Percentiles rank a stretch among this genome's conserved stretches.
phyloP scores from a whole-genome alignment of 1,140 invertebrate genomes.

The Hyphantria cunea region DNA sequence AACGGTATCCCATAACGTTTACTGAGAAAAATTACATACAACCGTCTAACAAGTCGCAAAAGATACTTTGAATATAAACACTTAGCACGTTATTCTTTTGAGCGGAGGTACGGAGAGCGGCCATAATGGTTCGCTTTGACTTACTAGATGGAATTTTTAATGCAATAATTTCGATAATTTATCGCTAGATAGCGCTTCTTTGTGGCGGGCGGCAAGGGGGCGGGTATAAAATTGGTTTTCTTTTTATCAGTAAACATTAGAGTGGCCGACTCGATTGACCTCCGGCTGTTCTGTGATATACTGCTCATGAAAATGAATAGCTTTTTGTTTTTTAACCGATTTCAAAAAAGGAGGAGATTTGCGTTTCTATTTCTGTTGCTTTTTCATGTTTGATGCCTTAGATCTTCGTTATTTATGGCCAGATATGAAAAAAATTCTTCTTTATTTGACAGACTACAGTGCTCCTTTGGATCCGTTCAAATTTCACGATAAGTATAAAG shows the following conservation, averaged over 20 bases:
- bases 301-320: constrained; percentile 11
- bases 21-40: constrained; percentile 42
- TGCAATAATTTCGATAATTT: constrained; percentile 87
- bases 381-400: no score
- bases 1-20: constrained; percentile 50
- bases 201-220: constrained; percentile 46
- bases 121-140: constrained; percentile 82
- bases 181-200: constrained; percentile 79
- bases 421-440: no score
- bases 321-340: not conserved
- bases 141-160: constrained; percentile 86
- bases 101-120: constrained; percentile 20
- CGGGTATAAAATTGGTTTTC: constrained; percentile 58
- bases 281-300: constrained; percentile 35
- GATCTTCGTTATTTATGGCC: no score
- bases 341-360: not conserved
- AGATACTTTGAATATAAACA: constrained; percentile 5
- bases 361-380: no score
- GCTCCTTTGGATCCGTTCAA: no score
- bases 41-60: constrained; percentile 27
- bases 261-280: constrained; percentile 50
- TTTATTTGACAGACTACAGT: no score
- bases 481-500: no score
- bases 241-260: constrained; percentile 62
- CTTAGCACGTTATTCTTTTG: constrained; percentile 34